A percentile compares a stretch with the other conserved stretches of the same genome.
These are phyloP conservation scores for Zoanthus sociatus DNA, from an alignment of 92 coral and sea anemone species.

Conservation along the genomic window DNA sequence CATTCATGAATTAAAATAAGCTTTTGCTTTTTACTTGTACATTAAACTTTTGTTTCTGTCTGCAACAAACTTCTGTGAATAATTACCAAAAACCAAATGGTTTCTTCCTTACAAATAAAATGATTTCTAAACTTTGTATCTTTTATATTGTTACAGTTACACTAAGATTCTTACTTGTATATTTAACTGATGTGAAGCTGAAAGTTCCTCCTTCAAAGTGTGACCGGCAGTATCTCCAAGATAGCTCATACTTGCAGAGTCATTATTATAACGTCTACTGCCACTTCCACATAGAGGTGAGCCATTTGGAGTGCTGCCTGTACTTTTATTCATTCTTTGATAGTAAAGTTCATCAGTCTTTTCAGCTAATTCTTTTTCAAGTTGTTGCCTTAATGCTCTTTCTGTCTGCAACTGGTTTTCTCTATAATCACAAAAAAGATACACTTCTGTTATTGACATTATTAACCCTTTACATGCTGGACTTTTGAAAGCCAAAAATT, in stretches of 20 bases:
- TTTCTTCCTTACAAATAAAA: too few relatives aligned
- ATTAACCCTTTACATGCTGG: too few relatives aligned
- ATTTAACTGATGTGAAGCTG: conserved; percentile 37
- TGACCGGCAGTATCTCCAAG: conserved; percentile 25
- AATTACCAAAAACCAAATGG: too few relatives aligned
- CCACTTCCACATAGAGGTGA: conserved; percentile 29
- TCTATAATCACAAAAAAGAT: conserved; percentile 36
- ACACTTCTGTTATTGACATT: not conserved
- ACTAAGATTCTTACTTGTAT: conserved; percentile 53
- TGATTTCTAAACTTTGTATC: too few relatives aligned
- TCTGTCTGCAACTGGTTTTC: conserved; percentile 72
- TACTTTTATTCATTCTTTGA: conserved; percentile 70
- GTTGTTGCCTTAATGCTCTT: conserved; percentile 71
- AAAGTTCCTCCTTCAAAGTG: conserved; percentile 34
- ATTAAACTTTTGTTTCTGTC: too few relatives aligned
- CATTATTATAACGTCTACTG: not conserved
- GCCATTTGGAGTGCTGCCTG: conserved; percentile 46
- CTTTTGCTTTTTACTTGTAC: too few relatives aligned
- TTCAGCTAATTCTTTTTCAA: conserved; percentile 79
- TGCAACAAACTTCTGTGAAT: too few relatives aligned
- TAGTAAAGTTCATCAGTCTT: conserved; percentile 78
- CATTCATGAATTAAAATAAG: too few relatives aligned
- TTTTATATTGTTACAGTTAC: conserved; percentile 41
- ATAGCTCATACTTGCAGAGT: conserved; percentile 16
- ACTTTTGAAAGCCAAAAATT: too few relatives aligned